phyloP scores from a whole-genome alignment of 2,888 invertebrate genomes.

The Bursaphelenchus okinawaensis region DNA sequence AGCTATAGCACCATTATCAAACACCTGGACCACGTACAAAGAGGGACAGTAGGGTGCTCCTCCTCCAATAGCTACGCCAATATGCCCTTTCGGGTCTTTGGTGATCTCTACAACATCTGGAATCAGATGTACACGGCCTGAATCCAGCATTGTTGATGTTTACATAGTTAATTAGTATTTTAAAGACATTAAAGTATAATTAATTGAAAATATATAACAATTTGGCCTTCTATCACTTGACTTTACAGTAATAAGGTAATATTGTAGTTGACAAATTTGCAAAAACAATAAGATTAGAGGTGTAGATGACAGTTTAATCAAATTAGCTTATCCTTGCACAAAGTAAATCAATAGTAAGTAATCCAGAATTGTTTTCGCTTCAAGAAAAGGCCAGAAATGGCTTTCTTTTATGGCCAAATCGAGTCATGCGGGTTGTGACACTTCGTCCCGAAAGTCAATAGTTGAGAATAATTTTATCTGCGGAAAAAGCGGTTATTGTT shows the following conservation, averaged over 20 bases:
- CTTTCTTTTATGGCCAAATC: not conserved
- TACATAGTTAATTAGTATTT: too few relatives aligned
- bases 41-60: conserved; percentile 28
- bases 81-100: conserved; percentile 74
- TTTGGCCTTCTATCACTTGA: not conserved
- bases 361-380: not conserved
- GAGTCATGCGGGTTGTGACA: not conserved
- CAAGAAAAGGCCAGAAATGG: not conserved
- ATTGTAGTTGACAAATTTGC: too few relatives aligned
- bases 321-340: not conserved
- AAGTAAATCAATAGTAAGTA: not conserved
- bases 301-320: too few relatives aligned
- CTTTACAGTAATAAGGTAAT: not conserved
- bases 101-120: conserved; percentile 82
- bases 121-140: conserved; percentile 15
- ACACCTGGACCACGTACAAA: conserved; percentile 82
- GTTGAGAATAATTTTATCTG: too few relatives aligned
- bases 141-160: conserved; percentile 8
- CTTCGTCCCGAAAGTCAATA: not conserved
- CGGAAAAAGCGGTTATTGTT: too few relatives aligned
- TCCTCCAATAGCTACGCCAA: conserved; percentile 65
- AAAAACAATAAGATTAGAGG: too few relatives aligned
- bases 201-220: too few relatives aligned
- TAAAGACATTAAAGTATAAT: too few relatives aligned
- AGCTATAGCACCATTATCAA: conserved; percentile 92